Evolutionary conservation across 53 echinoderm and acorn worm species (phyloP).

Genomic region (Holothuria scabra): DNA sequence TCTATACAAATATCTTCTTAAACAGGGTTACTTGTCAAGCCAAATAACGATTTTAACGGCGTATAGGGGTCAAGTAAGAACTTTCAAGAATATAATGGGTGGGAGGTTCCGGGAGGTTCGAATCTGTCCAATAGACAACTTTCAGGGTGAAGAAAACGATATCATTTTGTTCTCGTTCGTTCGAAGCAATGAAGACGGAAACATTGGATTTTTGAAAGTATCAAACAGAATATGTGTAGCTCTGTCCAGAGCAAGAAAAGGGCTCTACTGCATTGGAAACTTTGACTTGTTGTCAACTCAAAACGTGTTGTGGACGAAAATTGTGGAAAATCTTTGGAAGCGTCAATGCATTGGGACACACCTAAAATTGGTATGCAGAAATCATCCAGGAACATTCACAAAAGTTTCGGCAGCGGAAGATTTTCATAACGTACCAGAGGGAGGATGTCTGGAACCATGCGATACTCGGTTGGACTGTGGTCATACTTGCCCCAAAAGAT

Average conservation of each 20-base stretch:
- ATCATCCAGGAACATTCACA: constrained; percentile 63
- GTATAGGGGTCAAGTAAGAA: constrained; percentile 68
- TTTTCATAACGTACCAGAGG: constrained; percentile 71
- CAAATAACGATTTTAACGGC: constrained; percentile 86
- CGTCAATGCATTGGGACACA: constrained; percentile 45
- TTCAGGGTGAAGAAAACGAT: constrained; percentile 94
- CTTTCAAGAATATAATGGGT: constrained; percentile 55
- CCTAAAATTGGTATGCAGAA: constrained; percentile 66
- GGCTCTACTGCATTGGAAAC: constrained; percentile 90
- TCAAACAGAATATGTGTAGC: constrained; percentile 90
- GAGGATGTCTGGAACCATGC: constrained; percentile 76
- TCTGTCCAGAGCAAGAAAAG: constrained; percentile 80
- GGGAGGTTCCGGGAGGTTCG: constrained; percentile 61
- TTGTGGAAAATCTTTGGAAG: constrained; percentile 53
- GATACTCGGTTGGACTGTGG: constrained; percentile 54
- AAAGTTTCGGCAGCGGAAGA: constrained; percentile 59
- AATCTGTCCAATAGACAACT: constrained; percentile 82
- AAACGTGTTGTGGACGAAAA: constrained; percentile 75
- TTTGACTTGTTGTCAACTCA: constrained; percentile 62
- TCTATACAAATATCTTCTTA: constrained; percentile 78
- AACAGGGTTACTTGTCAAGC: constrained; percentile 76
- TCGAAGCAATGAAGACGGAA: constrained; percentile 81
- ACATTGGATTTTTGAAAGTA: constrained; percentile 83
- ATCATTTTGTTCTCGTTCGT: constrained; percentile 90
- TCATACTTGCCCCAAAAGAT: constrained; percentile 57